These are phyloP conservation scores for Stegana nigrithorax DNA, from an alignment of 2,888 invertebrate species.

Conservation along the genomic window DNA sequence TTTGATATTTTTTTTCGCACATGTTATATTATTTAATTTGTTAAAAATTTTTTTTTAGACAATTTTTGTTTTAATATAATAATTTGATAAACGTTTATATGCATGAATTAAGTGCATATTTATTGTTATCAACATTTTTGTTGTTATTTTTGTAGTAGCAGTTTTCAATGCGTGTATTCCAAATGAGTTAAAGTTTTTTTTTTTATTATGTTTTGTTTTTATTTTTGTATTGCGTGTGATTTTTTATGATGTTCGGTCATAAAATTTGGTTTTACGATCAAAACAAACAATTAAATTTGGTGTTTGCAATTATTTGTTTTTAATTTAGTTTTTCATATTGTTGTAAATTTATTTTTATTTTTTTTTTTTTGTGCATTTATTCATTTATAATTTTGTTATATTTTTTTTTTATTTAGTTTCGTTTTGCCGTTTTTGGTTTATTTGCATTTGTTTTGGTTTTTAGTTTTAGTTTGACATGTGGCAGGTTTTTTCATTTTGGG, in stretches of 20 bases:
- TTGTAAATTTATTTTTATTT: conserved; percentile 10
- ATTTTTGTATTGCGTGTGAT: conserved; percentile 41
- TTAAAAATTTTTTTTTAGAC: conserved; percentile 6
- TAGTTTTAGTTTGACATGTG: conserved; percentile 1
- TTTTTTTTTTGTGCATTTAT: conserved; percentile 16
- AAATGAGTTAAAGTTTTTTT: conserved; percentile 41
- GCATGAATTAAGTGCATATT: too few relatives aligned
- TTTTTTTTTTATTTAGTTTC: conserved; percentile 17
- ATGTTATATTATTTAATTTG: conserved; percentile 19
- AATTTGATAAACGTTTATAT: conserved; percentile 16
- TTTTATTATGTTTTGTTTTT: too few relatives aligned
- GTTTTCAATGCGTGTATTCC: conserved; percentile 44
- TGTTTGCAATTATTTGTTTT: conserved; percentile 47
- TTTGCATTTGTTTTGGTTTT: conserved; percentile 9
- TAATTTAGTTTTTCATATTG: conserved; percentile 17
- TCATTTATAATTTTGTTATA: not conserved
- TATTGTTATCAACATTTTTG: conserved; percentile 6
- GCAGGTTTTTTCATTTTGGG: conserved; percentile 10
- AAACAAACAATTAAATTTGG: conserved; percentile 66
- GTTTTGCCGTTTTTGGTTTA: not conserved
- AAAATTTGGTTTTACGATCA: conserved; percentile 67
- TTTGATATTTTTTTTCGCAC: not conserved
- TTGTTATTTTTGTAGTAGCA: conserved; percentile 28
- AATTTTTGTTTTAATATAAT: conserved; percentile 17
- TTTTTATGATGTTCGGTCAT: conserved; percentile 58